Evolutionary conservation across 1,140 invertebrate genomes (phyloP).

Genomic region (Diachasmimorpha longicaudata): DNA sequence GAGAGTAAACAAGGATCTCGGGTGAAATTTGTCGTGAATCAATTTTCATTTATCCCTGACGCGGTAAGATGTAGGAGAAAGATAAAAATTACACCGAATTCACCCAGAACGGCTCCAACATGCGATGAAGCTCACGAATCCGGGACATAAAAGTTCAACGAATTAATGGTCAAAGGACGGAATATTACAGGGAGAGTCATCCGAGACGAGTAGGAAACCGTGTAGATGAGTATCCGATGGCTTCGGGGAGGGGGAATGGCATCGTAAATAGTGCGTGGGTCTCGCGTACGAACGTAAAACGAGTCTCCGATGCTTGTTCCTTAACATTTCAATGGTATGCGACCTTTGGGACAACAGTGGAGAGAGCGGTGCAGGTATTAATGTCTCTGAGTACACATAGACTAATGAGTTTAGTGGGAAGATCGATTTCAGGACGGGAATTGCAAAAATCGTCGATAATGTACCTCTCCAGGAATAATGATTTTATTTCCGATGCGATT

Average conservation of each 20-base stretch:
- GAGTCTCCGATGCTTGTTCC: background rate
- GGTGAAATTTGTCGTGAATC: no score
- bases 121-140: no score
- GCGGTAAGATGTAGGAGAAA: no score
- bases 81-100: no score
- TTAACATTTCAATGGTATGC: conserved; percentile 1
- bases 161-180: background rate
- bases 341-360: background rate
- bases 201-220: conserved; percentile 3
- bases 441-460: background rate
- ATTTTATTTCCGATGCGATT: no score
- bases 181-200: background rate
- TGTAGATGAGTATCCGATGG: conserved; percentile 4
- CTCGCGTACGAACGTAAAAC: background rate
- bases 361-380: background rate
- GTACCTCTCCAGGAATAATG: no score
- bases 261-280: conserved; percentile 2
- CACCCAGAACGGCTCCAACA: no score
- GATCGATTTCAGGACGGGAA: background rate
- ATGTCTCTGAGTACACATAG: background rate
- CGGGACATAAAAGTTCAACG: background rate
- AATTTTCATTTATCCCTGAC: no score
- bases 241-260: background rate
- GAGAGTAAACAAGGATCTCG: no score
- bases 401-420: background rate